A percentile compares a stretch with the other conserved stretches of the same genome.
These are phyloP conservation scores for Melipona quadrifasciata DNA, from an alignment of 1,140 invertebrate genomes.

Conservation along the genomic window DNA sequence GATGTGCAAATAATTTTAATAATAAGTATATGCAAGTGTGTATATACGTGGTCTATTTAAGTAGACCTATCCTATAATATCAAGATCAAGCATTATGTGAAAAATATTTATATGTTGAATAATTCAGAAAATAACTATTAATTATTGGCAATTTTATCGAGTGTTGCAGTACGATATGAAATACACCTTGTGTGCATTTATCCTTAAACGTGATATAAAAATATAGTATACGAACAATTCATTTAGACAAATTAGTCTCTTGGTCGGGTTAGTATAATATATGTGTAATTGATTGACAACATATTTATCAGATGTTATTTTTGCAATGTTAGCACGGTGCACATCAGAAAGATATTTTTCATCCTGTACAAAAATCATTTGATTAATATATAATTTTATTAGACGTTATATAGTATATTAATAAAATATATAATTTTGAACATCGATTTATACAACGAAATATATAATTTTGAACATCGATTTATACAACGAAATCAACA, in stretches of 20 bases:
- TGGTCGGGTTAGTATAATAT: neutral
- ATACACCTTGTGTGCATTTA: neutral
- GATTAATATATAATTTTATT: slow-evolving; percentile 1
- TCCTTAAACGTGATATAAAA: neutral
- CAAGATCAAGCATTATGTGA: neutral
- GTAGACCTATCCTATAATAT: neutral
- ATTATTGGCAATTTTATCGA: neutral
- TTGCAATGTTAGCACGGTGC: neutral
- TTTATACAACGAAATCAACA: slow-evolving; percentile 15
- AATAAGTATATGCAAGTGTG: neutral
- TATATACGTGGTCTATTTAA: neutral
- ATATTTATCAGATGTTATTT: neutral
- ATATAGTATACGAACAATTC: neutral
- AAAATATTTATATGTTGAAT: too few species aligned
- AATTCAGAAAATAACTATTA: neutral
- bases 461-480: neutral
- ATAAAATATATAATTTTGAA: neutral
- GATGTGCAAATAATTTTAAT: slow-evolving; percentile 31
- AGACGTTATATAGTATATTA: neutral
- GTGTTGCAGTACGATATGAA: neutral
- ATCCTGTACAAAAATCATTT: neutral
- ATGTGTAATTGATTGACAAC: neutral
- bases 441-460: slow-evolving; percentile 18
- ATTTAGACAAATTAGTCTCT: neutral
- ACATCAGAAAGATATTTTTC: slow-evolving; percentile 14